Evolutionary conservation across 2,113 vertebrate species (phyloP).

Genomic region (Daphoenositta chrysoptera): DNA sequence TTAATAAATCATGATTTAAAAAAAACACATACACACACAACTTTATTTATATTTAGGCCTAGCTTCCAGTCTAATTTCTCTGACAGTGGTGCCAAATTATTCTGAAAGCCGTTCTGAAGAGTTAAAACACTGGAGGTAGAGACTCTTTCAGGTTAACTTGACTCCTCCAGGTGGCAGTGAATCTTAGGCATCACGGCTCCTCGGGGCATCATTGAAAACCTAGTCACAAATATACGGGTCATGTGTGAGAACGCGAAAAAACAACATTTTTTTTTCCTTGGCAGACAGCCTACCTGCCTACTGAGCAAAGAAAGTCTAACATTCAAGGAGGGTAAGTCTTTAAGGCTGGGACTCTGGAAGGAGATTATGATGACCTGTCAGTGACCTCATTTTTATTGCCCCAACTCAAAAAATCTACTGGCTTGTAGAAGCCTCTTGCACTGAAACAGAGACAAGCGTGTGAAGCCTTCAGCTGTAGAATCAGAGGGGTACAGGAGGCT

Average conservation of each 20-base stretch:
- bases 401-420: neutral
- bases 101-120: neutral
- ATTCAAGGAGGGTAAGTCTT: neutral
- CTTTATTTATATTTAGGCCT: neutral
- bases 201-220: neutral
- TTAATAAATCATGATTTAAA: neutral
- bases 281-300: neutral
- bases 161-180: constrained; percentile 10
- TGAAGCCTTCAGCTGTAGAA: neutral
- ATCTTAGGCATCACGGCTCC: fast-evolving
- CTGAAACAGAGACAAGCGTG: neutral
- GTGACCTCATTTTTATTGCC: neutral
- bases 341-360: neutral
- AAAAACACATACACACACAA: neutral
- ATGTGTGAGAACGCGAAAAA: neutral
- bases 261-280: neutral
- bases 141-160: neutral
- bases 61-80: neutral
- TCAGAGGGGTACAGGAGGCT: fast-evolving
- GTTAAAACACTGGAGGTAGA: neutral
- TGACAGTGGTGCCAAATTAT: neutral
- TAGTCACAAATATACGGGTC: neutral
- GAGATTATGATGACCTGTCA: neutral
- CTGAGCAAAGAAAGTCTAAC: neutral
- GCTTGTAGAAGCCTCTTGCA: neutral